Evolutionary conservation across 2,113 vertebrate genomes (phyloP).

Genomic region (Ariopsis seemanni): DNA sequence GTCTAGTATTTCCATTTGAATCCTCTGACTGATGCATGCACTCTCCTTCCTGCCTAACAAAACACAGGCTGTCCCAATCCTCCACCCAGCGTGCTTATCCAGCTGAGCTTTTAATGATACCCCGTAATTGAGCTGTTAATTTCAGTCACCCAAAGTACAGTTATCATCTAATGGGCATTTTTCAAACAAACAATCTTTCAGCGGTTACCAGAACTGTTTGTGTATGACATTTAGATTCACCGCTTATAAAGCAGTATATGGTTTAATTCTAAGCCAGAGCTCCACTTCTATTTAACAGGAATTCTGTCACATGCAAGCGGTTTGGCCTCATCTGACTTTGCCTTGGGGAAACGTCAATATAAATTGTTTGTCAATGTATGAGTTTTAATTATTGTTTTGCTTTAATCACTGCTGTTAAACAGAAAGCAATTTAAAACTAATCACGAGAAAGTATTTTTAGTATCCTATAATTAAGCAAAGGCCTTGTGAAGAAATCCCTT

Average conservation of each 20-base stretch:
- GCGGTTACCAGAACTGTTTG: not conserved
- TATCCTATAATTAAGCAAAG: not conserved
- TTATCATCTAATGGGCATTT: not conserved
- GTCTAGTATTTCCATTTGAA: not conserved
- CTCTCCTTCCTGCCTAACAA: slow-evolving; percentile 22
- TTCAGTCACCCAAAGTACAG: not conserved
- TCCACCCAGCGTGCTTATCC: not conserved
- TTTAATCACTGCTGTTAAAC: not conserved
- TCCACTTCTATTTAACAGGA: slow-evolving; percentile 11
- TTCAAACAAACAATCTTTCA: not conserved
- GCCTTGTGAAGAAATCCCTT: not conserved
- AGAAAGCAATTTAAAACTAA: not conserved
- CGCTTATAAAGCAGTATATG: slow-evolving; percentile 20
- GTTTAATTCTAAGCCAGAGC: not conserved
- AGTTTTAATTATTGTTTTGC: not conserved
- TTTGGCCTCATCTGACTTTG: slow-evolving; percentile 13
- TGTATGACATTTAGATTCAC: slow-evolving; percentile 20
- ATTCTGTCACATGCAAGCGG: not conserved
- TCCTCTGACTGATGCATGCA: slow-evolving; percentile 3
- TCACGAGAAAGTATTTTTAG: not conserved
- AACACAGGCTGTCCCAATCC: slow-evolving; percentile 20
- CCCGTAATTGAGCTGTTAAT: slow-evolving; percentile 27
- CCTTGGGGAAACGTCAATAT: not conserved
- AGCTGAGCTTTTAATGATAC: slow-evolving; percentile 20
- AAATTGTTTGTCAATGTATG: not conserved